Evolutionary conservation across 2,113 vertebrate genomes (phyloP), one percentile per base, ranked within the genome.

Genomic region (Toxostoma redivivum): DNA sequence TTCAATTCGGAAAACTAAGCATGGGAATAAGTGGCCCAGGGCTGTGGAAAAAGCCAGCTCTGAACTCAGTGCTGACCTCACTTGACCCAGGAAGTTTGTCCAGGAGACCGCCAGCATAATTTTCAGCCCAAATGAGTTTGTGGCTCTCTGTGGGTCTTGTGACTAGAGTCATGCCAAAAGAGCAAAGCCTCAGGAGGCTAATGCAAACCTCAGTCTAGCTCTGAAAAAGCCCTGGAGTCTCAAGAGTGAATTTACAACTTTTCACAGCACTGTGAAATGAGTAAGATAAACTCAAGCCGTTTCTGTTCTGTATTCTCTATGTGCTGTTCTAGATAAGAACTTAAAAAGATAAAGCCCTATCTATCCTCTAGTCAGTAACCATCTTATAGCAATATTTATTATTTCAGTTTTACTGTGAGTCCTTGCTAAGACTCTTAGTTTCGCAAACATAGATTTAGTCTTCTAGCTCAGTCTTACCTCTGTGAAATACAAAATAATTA

Each of bases 321-420:
- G 54, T 70, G 31, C 16, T 81, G 47, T 57, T 89, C 83, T 53
- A 77, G 88, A 85, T 76, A 94, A 94, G 62, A 81, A 48, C 45
- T 95, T 69, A 61, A 38, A 85, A 92, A 77, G 81, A 91, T 93
- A 94, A 95, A 88, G 23, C 21, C 45, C 37, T 90, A 61, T 80
- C 79, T 92, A 17, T 60, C 50, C 58, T 82, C n/a, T 65, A 80
- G 85, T 77, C 54, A 71, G 45, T 73, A 92, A 73, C n/a, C 37
- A 61, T 85, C 76, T 65, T 82, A 79, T 11, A 58, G 37, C 50
- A 95, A 21, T 51, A 72, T 79, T 97, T 95, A 62, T 87, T 81
- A 79, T 54, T 67, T 94, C 57, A 56, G 70, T 80, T 93, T 92
- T 88, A 35, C 45, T 83, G 23, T 0, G 6, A 77, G 37, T 80